These are phyloP conservation scores for Tricholauxania praeusta DNA, from an alignment of 2,888 invertebrate species.

Conservation along the genomic window DNA sequence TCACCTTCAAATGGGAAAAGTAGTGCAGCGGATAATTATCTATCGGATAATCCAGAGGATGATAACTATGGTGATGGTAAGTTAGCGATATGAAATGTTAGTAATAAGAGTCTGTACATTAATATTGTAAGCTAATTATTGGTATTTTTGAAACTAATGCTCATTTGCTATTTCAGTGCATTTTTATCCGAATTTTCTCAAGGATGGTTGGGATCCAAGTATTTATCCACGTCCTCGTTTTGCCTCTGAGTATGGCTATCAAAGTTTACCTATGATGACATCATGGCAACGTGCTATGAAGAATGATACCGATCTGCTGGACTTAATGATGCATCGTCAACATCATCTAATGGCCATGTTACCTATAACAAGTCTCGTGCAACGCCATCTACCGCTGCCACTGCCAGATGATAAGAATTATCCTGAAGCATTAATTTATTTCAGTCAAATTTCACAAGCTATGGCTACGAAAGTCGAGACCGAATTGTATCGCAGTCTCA, in stretches of 20 bases:
- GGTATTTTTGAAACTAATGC: background rate
- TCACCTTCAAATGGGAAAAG: constrained; percentile 90
- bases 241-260: constrained; percentile 96
- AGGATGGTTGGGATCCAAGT: constrained; percentile 83
- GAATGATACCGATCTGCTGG: constrained; percentile 72
- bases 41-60: constrained; percentile 83
- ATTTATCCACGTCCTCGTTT: constrained; percentile 87
- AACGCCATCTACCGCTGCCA: constrained; percentile 75
- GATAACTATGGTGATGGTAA: constrained; percentile 87
- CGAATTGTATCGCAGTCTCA: constrained; percentile 80
- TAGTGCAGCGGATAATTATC: constrained; percentile 80
- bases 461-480: constrained; percentile 88
- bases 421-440: constrained; percentile 80
- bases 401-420: constrained; percentile 70
- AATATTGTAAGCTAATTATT: background rate
- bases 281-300: constrained; percentile 75
- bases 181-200: constrained; percentile 84
- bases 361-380: constrained; percentile 74
- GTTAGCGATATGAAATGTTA: constrained; percentile 29
- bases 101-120: background rate
- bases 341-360: constrained; percentile 83
- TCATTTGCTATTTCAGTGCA: constrained; percentile 74
- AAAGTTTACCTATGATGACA: constrained; percentile 83
- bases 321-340: constrained; percentile 83
- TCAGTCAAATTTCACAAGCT: constrained; percentile 92